A percentile compares a stretch with the other conserved stretches of the same genome.
phyloP scores from a whole-genome alignment of 2,113 vertebrate genomes.

The Syrrhaptes paradoxus region DNA sequence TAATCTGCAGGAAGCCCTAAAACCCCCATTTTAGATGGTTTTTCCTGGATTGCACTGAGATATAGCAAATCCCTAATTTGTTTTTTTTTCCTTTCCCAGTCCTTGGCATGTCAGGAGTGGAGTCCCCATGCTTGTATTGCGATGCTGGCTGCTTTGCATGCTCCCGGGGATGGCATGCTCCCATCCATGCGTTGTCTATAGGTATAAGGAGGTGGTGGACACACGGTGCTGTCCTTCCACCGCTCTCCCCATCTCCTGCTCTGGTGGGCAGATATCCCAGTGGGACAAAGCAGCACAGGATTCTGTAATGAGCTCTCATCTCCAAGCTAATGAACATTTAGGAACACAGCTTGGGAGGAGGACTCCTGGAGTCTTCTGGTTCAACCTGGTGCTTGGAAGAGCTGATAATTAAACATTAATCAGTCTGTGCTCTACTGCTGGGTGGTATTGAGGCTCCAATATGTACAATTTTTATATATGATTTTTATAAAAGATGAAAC shows the following conservation, averaged over 20 bases:
- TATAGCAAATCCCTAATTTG: background rate
- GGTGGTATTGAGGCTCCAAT: background rate
- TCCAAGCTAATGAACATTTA: background rate
- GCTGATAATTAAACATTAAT: background rate
- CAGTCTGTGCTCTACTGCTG: background rate
- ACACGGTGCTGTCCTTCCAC: background rate
- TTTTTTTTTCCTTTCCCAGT: background rate
- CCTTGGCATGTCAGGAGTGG: background rate
- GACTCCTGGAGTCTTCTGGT: background rate
- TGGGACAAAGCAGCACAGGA: rapidly evolving
- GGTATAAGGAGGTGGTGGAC: background rate
- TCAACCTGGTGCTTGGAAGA: background rate
- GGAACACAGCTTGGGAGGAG: background rate
- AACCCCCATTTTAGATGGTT: background rate
- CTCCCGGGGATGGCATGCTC: background rate
- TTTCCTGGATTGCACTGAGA: background rate
- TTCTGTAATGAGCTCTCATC: background rate
- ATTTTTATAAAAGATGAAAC: background rate
- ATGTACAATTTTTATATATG: background rate
- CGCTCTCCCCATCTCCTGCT: background rate
- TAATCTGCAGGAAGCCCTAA: background rate
- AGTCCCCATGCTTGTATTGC: background rate
- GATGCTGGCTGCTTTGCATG: background rate
- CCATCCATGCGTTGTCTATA: rapidly evolving
- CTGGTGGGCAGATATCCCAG: background rate